Evolutionary conservation across 1,140 invertebrate genomes (phyloP).

Genomic region (Temnothorax curvispinosus): DNA sequence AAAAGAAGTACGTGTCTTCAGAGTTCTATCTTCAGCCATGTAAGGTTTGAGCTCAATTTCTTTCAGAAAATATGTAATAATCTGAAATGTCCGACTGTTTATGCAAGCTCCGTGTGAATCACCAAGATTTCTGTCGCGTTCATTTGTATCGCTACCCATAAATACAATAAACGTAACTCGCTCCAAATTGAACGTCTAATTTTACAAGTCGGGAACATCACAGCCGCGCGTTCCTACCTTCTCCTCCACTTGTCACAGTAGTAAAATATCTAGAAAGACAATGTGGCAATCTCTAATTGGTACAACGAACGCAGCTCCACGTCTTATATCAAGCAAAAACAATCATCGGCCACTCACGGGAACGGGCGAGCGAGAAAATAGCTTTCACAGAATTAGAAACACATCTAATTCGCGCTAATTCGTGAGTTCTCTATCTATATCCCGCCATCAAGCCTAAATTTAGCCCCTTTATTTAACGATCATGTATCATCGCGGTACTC

Average conservation of each 20-base stretch:
- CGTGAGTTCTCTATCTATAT: slow-evolving; percentile 16
- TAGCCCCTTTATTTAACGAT: slow-evolving; percentile 22
- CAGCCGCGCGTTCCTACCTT: not conserved
- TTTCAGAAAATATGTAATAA: not conserved
- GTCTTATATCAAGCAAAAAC: slow-evolving; percentile 28
- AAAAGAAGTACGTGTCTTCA: not conserved
- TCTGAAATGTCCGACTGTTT: not conserved
- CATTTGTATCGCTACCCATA: not conserved
- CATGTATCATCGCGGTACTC: not conserved
- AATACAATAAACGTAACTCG: slow-evolving; percentile 5
- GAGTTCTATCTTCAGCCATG: not conserved
- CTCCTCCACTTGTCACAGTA: not conserved
- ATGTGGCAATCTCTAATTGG: slow-evolving; percentile 43
- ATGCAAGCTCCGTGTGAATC: not conserved
- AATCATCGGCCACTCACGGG: slow-evolving; percentile 25
- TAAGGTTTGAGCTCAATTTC: not conserved
- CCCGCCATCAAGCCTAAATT: slow-evolving; percentile 13
- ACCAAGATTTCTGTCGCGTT: not conserved
- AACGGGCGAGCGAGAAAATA: slow-evolving; percentile 47
- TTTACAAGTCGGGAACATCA: slow-evolving; percentile 13
- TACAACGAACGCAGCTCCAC: slow-evolving; percentile 6
- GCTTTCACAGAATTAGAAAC: slow-evolving; percentile 39
- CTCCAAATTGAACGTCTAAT: slow-evolving; percentile 17
- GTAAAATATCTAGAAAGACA: slow-evolving; percentile 29
- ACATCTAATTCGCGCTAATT: slow-evolving; percentile 50